Conservation (phyloP, 2,113 vertebrate species). For the Thomomys bottae region DNA sequence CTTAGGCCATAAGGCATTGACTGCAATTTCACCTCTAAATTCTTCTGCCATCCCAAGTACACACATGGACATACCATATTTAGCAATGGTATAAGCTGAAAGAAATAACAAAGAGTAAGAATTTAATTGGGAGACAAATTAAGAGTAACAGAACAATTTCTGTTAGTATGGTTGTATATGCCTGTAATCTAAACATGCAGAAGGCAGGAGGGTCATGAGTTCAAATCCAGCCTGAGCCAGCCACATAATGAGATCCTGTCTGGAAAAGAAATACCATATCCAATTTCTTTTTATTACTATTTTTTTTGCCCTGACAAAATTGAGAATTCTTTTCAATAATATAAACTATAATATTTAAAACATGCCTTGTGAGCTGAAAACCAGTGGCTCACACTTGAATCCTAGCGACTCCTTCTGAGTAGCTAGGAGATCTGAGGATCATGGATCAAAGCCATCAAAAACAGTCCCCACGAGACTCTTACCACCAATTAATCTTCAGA, state of each 20-base stretch:
- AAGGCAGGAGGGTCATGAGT: no score
- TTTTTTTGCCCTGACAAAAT: conserved; percentile 14
- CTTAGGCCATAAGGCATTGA: conserved; percentile 98
- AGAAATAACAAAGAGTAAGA: conserved; percentile 60
- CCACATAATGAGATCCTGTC: no score
- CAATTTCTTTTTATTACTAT: conserved; percentile 34
- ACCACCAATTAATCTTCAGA: no score
- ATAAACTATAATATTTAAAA: conserved; percentile 24
- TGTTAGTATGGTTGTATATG: no score
- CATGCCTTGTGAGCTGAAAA: not conserved
- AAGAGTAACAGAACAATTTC: not conserved
- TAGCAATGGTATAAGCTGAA: conserved; percentile 97
- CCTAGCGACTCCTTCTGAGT: no score
- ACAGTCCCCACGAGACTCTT: no score
- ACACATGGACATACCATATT: conserved; percentile 99
- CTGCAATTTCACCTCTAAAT: conserved; percentile 95
- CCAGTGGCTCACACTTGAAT: no score
- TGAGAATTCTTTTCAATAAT: not conserved
- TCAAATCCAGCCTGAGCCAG: no score
- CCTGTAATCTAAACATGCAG: no score
- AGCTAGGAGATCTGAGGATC: no score
- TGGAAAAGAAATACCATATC: not conserved
- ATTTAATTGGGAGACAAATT: conserved; percentile 21
- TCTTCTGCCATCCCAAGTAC: conserved; percentile 99
- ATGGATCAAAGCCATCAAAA: no score